These are phyloP conservation scores for Mirza zaza DNA, from an alignment of 2,113 vertebrate genomes.

Conservation along the genomic window DNA sequence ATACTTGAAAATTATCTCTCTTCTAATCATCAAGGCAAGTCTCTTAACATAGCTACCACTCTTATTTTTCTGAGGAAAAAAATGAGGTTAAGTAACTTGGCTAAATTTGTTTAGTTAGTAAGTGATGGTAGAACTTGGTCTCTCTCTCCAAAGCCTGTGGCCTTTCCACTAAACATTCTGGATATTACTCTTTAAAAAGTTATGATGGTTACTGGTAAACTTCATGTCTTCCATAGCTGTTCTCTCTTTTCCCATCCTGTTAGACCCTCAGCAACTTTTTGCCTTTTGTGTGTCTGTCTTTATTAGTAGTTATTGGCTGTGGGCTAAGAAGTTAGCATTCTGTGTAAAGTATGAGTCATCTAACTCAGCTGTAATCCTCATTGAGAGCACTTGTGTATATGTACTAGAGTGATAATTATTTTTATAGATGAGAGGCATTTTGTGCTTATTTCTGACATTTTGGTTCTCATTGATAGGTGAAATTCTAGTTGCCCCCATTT, in stretches of 20 bases:
- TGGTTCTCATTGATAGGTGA: neutral
- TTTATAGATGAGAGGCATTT: neutral
- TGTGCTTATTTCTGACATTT: slow-evolving; percentile 40
- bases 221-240: neutral
- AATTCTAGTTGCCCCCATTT: neutral
- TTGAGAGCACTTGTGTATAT: neutral
- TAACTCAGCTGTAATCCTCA: neutral
- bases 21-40: neutral
- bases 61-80: neutral
- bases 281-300: neutral
- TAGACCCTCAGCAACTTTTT: neutral
- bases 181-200: neutral
- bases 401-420: neutral
- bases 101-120: neutral
- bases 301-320: neutral
- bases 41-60: neutral
- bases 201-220: neutral
- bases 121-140: neutral
- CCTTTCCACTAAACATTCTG: neutral
- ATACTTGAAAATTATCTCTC: neutral
- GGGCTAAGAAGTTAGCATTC: slow-evolving; percentile 23
- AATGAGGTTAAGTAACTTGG: neutral
- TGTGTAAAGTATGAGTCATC: neutral
- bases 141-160: neutral
- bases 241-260: neutral